phyloP scores from a whole-genome alignment of 2,888 invertebrate species.

The Hypolimnas misippus region DNA sequence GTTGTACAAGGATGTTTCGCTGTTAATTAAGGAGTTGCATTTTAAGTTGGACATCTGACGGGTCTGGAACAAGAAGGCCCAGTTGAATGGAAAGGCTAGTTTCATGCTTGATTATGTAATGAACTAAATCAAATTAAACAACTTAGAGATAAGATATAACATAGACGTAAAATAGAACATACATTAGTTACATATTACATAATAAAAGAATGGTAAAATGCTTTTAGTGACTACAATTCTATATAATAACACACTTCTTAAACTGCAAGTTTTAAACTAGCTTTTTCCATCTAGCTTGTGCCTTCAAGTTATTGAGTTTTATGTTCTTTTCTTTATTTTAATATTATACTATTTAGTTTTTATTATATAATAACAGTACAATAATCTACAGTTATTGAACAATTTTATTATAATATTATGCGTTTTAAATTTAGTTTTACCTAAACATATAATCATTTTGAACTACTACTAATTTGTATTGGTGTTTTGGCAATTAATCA shows the following conservation, averaged over 20 bases:
- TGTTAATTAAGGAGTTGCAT: constrained; percentile 33
- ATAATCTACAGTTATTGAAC: neutral
- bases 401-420: neutral
- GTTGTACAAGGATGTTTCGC: constrained; percentile 27
- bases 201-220: too few relatives aligned
- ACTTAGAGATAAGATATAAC: neutral
- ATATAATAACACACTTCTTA: too few relatives aligned
- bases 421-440: neutral
- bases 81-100: constrained; percentile 14
- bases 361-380: neutral
- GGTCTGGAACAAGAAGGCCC: constrained; percentile 3
- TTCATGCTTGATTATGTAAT: constrained; percentile 14
- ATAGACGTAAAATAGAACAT: neutral
- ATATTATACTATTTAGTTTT: neutral
- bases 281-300: neutral
- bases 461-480: constrained; percentile 35
- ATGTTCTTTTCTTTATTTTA: neutral
- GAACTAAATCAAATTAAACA: constrained; percentile 12
- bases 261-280: too few relatives aligned
- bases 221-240: too few relatives aligned
- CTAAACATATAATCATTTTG: neutral
- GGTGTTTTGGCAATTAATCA: constrained; percentile 42
- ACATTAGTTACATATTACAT: too few relatives aligned
- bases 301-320: neutral
- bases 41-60: constrained; percentile 30